A percentile compares a stretch with the other conserved stretches of the same genome.
These are phyloP conservation scores for Cheilosia variabilis DNA, from an alignment of 2,888 invertebrate genomes.

Conservation along the genomic window DNA sequence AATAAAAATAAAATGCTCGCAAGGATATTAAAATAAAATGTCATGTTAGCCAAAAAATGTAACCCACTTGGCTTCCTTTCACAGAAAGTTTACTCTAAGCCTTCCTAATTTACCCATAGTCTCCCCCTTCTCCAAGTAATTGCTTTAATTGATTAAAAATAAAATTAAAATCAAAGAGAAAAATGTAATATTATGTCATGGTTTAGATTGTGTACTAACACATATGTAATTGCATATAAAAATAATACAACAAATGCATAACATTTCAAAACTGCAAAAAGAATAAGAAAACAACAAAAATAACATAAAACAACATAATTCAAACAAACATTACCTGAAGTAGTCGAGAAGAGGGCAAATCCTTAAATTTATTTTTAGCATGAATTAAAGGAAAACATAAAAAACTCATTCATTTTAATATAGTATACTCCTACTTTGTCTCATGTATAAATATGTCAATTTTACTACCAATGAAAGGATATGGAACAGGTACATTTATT, in stretches of 20 bases:
- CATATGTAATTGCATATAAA: conserved; percentile 45
- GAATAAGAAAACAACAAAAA: conserved; percentile 48
- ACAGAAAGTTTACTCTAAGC: background rate
- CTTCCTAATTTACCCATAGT: conserved; percentile 24
- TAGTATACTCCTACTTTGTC: conserved; percentile 64
- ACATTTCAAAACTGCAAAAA: conserved; percentile 76
- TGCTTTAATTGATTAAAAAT: conserved; percentile 18
- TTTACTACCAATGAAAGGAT: conserved; percentile 44
- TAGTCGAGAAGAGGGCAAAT: conserved; percentile 88
- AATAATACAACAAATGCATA: conserved; percentile 79
- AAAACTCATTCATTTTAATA: conserved; percentile 76
- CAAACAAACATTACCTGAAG: conserved; percentile 85
- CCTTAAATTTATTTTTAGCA: conserved; percentile 83
- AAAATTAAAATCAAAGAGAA: conserved; percentile 17
- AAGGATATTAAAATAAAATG: too few relatives aligned
- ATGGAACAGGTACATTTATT: conserved; percentile 32
- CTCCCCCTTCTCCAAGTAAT: conserved; percentile 60
- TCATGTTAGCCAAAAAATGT: background rate
- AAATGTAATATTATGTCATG: conserved; percentile 17
- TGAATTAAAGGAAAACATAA: conserved; percentile 78
- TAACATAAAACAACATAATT: conserved; percentile 60
- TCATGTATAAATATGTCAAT: conserved; percentile 41
- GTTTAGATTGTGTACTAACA: conserved; percentile 41
- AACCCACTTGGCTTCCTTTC: background rate
- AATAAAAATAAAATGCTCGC: too few relatives aligned